Evolutionary conservation across 2,888 invertebrate genomes (phyloP), one percentile per base, ranked within the genome.

Genomic region (Eupithecia exiguata): DNA sequence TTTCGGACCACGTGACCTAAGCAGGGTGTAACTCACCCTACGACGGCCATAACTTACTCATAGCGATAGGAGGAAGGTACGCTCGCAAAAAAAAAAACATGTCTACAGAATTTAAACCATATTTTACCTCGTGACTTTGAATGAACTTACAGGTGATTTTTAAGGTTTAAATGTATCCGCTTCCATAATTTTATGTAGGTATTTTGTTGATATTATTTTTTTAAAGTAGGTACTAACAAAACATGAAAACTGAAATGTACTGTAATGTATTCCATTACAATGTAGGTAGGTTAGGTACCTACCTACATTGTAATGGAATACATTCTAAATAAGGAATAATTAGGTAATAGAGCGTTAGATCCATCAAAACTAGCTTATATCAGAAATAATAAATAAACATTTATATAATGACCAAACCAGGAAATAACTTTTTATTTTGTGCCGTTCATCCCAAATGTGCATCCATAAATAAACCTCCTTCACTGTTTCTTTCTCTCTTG

Each of bases 11-110:
- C 93, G 94, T 94, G 94, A 94, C 93, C 94, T 92, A 93, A 93
- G 92, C 93, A 94, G 94, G 94, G 94, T 94, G 94, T 94, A 94
- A 94, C 92, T 94, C 94, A 94, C 94, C 94, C 94, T 93, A 92
- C 94, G 87, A 89, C 92, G 91, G 93, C 93, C 93, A 94, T 94
- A 94, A 94, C 92, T 94, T 92, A 94, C 94, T 94, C 94, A 94
- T 94, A 93, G 92, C 93, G 93, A 93, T 94, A 94, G 93, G 92
- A 91, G 91, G 94, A 92, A 92, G 91, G 94, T 92, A 92, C 92
- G 89, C 91, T 93, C 91, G 89, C 88, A 53, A 53, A 53, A 58
- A 49, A 88, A 91, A 93, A 92, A 92, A 90, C 91, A 90, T 89
- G 90, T 89, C 88, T 90, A 87, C 87, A 88, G 87, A 88, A 87